Base-by-base conservation (phyloP, 1,140 invertebrate genomes). In the Pseudomyrmex cubaensis region DNA sequence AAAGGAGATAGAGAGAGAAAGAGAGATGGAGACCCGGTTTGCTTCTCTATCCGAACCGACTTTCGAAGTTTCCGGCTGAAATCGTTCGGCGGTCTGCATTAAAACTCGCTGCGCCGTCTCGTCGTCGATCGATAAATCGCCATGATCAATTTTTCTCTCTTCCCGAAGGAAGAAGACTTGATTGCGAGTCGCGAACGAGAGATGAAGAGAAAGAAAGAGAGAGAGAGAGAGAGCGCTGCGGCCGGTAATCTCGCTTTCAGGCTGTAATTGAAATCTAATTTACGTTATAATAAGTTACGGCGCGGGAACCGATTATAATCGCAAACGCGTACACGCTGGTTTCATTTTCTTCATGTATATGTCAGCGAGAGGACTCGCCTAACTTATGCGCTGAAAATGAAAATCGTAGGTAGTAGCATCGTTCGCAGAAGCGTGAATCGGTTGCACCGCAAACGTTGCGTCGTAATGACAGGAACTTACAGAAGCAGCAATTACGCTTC, bases 51-150 rank as follows among this genome's bases (percentile, higher is more conserved):
- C 15, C 70, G 69, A 74, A 74, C 44, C 17, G 44, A 63, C 72
- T 75, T 74, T 82, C 70, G 8, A 82, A 72, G 25, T 54, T 82
- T 82, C 70, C 25, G 70, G 13, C 44, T 12, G 66, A 80, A 72
- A 72, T 50, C 15, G 20, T 48, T 63, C 63, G 50, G 17, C 5
- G 15, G 44, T 35, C 54, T 44, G 48, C 25, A 15, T 44, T 48
- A 59, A 77, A 73, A 73, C 61, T 73, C 77, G 25, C 54, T 8
- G 15, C 67, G 35, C 8, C 35, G 35, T 10, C 20, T 61, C 54
- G 44, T 48, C 67, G 35, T 80, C 10, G 67, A 82, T 74, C 77
- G 77, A 80, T 50, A 61, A 52, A 66, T 22, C 52, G 46, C 22
- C n/a, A 22, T 22, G 9, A 61, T 69, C 25, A 48, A 77, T 56